phyloP scores from a whole-genome alignment of 2,888 invertebrate species.

The Pollenia amentaria region DNA sequence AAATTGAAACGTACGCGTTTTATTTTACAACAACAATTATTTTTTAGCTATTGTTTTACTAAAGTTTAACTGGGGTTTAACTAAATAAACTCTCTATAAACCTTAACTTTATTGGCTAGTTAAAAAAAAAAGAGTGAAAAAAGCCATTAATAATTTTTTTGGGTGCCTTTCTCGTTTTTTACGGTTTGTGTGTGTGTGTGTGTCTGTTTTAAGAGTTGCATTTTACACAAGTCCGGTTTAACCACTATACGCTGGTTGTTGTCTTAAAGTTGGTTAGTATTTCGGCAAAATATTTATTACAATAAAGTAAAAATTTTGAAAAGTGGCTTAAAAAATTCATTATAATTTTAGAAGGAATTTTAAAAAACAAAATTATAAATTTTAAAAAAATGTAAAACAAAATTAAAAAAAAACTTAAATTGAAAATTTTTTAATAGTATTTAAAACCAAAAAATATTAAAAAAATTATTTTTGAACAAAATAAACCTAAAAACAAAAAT shows the following conservation, averaged over 20 bases:
- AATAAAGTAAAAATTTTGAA: background rate
- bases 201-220: constrained; percentile 51
- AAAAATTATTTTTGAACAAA: background rate
- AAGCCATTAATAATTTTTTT: constrained; percentile 1
- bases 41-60: constrained; percentile 5
- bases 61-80: constrained; percentile 49
- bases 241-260: constrained; percentile 58
- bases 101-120: constrained; percentile 2
- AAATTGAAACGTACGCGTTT: constrained; percentile 59
- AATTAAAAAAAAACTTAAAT: background rate
- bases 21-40: constrained; percentile 28
- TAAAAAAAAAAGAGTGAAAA: constrained; percentile 22
- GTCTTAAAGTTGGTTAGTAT: constrained; percentile 65
- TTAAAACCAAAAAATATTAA: background rate
- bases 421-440: background rate
- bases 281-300: constrained; percentile 37
- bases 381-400: constrained; percentile 1
- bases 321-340: background rate
- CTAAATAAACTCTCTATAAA: constrained; percentile 33
- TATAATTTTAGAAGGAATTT: background rate
- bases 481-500: background rate
- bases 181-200: constrained; percentile 5
- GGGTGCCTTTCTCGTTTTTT: constrained; percentile 35
- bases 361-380: background rate
- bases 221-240: constrained; percentile 68